A percentile compares a stretch with the other conserved stretches of the same genome.
Evolutionary conservation across 2,888 invertebrate species (phyloP).

Genomic region (Malachius bipustulatus): DNA sequence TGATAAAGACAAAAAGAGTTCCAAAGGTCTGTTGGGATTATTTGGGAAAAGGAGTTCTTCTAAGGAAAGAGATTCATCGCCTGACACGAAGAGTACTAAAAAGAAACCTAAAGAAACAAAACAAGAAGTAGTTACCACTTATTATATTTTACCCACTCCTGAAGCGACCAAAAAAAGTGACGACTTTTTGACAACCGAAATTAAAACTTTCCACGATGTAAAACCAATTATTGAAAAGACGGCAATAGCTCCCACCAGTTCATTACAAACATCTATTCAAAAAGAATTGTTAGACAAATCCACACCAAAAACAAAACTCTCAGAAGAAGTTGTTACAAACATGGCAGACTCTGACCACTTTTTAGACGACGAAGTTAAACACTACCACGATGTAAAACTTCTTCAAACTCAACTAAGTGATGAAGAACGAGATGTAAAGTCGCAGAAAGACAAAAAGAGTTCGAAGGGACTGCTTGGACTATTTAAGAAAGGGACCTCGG

Average conservation of each 20-base stretch:
- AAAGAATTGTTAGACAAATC: too few relatives aligned
- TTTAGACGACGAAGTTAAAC: conserved; percentile 21
- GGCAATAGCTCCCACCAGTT: too few relatives aligned
- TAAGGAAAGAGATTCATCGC: neutral
- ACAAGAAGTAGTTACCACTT: too few relatives aligned
- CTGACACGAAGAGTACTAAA: neutral
- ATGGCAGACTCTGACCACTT: neutral
- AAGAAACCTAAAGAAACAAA: neutral
- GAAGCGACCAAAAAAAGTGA: conserved; percentile 5
- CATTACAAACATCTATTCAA: too few relatives aligned
- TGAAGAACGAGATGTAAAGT: too few relatives aligned
- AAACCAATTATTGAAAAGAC: neutral
- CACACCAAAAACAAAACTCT: too few relatives aligned
- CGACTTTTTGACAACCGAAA: conserved; percentile 13
- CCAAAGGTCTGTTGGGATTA: neutral
- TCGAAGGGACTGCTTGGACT: neutral
- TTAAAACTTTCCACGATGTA: conserved; percentile 14
- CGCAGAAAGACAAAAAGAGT: too few relatives aligned
- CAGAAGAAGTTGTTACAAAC: too few relatives aligned
- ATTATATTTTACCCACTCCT: too few relatives aligned
- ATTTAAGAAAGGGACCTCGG: neutral
- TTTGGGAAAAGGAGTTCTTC: too few relatives aligned
- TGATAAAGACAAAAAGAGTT: neutral
- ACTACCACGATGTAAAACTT: conserved; percentile 21
- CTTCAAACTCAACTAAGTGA: too few relatives aligned